These are phyloP conservation scores for Myotis daubentonii DNA, from an alignment of 2,797 vertebrate species.

Conservation along the genomic window DNA sequence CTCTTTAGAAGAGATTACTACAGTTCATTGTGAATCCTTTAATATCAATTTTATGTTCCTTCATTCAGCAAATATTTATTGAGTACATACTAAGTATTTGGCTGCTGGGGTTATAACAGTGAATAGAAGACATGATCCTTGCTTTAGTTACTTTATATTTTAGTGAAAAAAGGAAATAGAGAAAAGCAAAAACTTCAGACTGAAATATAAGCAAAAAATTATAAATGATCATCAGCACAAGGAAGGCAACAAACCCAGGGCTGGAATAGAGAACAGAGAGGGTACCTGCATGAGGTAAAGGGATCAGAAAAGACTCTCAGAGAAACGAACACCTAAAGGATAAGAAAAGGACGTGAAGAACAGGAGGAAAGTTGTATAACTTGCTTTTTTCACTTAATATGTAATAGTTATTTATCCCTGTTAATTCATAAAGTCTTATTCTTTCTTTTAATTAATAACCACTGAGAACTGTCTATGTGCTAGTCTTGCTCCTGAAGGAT, in stretches of 20 bases:
- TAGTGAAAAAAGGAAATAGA: not conserved
- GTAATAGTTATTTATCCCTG: not conserved
- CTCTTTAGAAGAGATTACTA: not conserved
- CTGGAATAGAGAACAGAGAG: not conserved
- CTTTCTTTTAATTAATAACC: conserved; percentile 8
- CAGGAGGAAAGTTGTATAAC: not conserved
- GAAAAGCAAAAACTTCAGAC: conserved; percentile 14
- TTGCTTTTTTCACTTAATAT: not conserved
- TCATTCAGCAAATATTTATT: not conserved
- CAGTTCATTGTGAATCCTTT: not conserved
- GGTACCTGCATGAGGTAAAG: not conserved
- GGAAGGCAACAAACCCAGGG: not conserved
- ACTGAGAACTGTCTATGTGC: not conserved
- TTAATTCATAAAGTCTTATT: conserved; percentile 2
- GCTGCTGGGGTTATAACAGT: not conserved
- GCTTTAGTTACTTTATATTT: not conserved
- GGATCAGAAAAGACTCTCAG: not conserved
- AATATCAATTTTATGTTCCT: not conserved
- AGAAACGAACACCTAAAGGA: not conserved
- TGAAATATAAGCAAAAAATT: not conserved
- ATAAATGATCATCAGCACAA: not conserved
- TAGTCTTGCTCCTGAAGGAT: not conserved
- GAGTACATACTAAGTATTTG: not conserved
- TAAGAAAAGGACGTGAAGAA: not conserved
- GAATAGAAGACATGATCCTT: not conserved